Base-by-base conservation (phyloP, 2,888 invertebrate genomes). In the Trachelus tabidus region DNA sequence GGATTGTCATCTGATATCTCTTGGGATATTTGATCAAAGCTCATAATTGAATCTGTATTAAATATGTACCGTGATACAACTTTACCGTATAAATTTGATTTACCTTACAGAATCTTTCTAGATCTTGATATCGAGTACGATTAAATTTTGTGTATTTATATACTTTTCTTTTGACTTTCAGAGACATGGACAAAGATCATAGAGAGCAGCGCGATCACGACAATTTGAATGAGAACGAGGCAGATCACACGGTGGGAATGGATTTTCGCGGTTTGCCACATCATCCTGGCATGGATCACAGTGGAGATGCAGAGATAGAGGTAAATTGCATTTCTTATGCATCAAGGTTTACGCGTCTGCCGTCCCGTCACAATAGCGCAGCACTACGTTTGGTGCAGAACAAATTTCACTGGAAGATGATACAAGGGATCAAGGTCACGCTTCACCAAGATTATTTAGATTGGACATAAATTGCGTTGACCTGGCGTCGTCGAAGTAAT, bases 161-260 rank as follows among this genome's bases (percentile, higher is more conserved):
- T 56, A 56, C 23, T 9, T 56, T 9, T 23, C 6, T 9, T 23
- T 9, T 23, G 56, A 3, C 56, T 56, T 56, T 56, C 56, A 84
- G 77, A 85, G 87, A 87, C 82, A 90, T 90, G 90, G 90, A 90
- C 78, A 89, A 89, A 80, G 89, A 90, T 79, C 85, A 83, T 74
- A 86, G 87, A 80, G 87, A 89, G 77, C 86, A 87, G 75, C 87
- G 84, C 76, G 86, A 88, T 79, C 87, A 86, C 80, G 89, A 89
- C 71, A 87, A 84, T 84, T 79, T 82, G 76, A 86, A 84, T 81
- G 88, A 87, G 76, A 89, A 84, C 80, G 90, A 89, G 68, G 84
- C 81, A 73, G 88, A 89, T 71, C 71, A 71, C 71, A 86, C 86
- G 82, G 77, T 86, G 76, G 87, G 84, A 83, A 88, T 89, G 88